Evolutionary conservation across 2,888 invertebrate genomes (phyloP).

Genomic region (Dolichomitus sp.): DNA sequence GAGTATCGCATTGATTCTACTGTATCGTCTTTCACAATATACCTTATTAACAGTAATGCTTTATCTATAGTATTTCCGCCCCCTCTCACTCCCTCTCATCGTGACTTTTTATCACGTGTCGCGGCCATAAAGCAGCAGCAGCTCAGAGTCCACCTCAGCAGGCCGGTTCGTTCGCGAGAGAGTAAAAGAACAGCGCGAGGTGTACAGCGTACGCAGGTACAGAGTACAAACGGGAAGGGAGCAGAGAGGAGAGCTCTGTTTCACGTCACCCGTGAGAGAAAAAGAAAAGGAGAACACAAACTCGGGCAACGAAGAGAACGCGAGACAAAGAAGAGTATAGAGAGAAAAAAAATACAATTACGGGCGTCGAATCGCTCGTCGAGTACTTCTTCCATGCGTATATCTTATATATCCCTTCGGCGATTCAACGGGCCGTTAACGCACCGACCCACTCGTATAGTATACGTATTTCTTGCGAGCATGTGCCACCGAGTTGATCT

Average conservation of each 20-base stretch:
- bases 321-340: constrained; percentile 23
- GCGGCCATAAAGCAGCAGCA: constrained; percentile 63
- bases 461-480: constrained; percentile 52
- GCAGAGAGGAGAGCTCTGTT: constrained; percentile 39
- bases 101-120: constrained; percentile 60
- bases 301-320: constrained; percentile 13
- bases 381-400: constrained; percentile 60
- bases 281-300: constrained; percentile 19
- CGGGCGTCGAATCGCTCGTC: constrained; percentile 68
- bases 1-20: constrained; percentile 3
- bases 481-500: constrained; percentile 53
- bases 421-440: constrained; percentile 63
- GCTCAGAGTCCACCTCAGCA: constrained; percentile 19
- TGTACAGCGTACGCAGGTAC: constrained; percentile 19
- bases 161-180: constrained; percentile 42
- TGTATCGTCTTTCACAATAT: background rate
- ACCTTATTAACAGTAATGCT: background rate
- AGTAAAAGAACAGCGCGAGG: constrained; percentile 48
- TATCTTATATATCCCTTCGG: constrained; percentile 57
- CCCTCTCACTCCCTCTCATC: constrained; percentile 26
- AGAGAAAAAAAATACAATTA: constrained; percentile 67
- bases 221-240: constrained; percentile 30
- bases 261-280: constrained; percentile 42
- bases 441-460: constrained; percentile 54
- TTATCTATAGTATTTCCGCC: background rate